Base-by-base conservation (phyloP, 2,113 vertebrate genomes). In the Barbus barbus region DNA sequence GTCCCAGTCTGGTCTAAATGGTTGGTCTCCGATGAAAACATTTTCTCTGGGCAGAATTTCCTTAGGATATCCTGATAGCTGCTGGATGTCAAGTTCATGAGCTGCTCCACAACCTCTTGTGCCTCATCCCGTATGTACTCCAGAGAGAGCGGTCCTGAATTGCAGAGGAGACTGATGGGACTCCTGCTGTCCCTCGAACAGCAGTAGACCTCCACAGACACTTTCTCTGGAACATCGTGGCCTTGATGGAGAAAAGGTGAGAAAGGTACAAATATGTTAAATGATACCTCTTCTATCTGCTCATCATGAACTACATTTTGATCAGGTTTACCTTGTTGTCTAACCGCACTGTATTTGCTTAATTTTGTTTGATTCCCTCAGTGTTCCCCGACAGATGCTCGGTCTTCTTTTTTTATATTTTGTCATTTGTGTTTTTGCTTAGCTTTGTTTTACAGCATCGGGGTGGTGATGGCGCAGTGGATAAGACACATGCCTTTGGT, bases 101-200 rank as follows among this genome's bases (percentile, higher is more conserved):
- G 92, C 87, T 95, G 93, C 26, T 84, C 85, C n/a, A 95, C 95
- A 82, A 95, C 89, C 65, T 95, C 93, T 90, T 95, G 95, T 9
- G 92, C 92, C 72, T 93, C 83, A 76, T 97, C 95, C 84, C 84
- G 90, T 82, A 93, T 86, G 51, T 96, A 97, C 31, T 89, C 87
- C 82, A 98, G n/a, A 0, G 86, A 93, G 20, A 86, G 80, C 4
- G 74, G 60, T 46, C 56, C 31, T 44, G 83, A 75, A 60, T 56
- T 24, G 9, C 71, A 71, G 48, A 85, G 20, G 18, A 9, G 88
- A 77, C 12, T 90, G 91, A 33, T 91, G 88, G 0, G 95, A 4
- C 88, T 83, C 48, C 93, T 90, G 11, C 90, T 90, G 38, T 89
- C 93, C 63, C 92, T 92, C 0, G 77, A 79, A 76, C 90, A 94